A percentile compares a stretch with the other conserved stretches of the same genome.
These are phyloP conservation scores for Ailuropoda melanoleuca DNA, from an alignment of 2,113 vertebrate species.

Conservation along the genomic window DNA sequence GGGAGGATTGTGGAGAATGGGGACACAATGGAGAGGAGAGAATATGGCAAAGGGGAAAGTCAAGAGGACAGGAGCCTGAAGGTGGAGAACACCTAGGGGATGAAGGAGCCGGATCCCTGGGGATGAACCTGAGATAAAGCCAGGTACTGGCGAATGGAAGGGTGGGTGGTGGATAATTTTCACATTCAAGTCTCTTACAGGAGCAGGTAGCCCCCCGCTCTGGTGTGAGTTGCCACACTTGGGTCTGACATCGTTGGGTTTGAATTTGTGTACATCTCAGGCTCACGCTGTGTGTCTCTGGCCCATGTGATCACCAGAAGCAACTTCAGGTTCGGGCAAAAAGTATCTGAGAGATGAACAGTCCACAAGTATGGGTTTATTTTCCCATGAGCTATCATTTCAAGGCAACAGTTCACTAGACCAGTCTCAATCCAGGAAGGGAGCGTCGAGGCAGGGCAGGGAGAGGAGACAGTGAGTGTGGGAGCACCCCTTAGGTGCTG, in stretches of 20 bases:
- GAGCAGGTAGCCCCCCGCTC: not conserved
- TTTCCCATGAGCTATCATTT: not conserved
- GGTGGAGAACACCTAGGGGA: no score
- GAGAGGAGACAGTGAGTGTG: not conserved
- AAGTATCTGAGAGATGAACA: not conserved
- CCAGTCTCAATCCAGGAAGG: not conserved
- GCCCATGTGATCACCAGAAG: not conserved
- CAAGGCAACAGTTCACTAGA: not conserved
- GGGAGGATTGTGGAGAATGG: not conserved
- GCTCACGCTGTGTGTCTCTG: not conserved
- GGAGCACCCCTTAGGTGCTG: not conserved
- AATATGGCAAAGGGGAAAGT: not conserved
- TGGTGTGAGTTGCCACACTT: not conserved
- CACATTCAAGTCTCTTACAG: not conserved
- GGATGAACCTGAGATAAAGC: not conserved
- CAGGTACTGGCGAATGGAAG: not conserved
- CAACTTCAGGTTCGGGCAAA: not conserved
- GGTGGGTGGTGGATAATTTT: not conserved
- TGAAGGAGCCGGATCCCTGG: not conserved
- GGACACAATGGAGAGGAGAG: not conserved
- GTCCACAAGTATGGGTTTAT: not conserved
- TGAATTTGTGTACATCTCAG: not conserved
- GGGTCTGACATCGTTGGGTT: not conserved
- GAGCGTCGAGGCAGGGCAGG: no score
- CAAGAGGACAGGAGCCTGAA: not conserved